Percentiles rank a stretch among this genome's conserved stretches.
phyloP scores from a whole-genome alignment of 2,797 vertebrate genomes.

The Gephyroberyx darwinii region DNA sequence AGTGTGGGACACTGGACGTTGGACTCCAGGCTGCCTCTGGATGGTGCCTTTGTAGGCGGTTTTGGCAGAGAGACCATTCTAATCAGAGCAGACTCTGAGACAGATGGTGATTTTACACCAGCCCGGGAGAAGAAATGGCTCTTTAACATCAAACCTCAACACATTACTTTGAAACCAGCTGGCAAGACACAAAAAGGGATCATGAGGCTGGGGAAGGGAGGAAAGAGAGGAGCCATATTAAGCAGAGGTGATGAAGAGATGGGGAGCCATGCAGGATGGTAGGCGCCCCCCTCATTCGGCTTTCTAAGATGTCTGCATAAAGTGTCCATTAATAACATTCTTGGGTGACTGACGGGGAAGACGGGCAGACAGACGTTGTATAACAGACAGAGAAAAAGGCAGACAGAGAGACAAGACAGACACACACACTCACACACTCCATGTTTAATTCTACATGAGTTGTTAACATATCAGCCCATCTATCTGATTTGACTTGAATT shows the following conservation, averaged over 20 bases:
- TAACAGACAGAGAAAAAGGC: neutral
- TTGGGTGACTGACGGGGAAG: slow-evolving; percentile 21
- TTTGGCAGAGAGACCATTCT: slow-evolving; percentile 47
- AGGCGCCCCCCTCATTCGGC: slow-evolving; percentile 12
- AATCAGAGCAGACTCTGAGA: slow-evolving; percentile 62
- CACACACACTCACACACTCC: neutral
- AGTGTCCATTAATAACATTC: slow-evolving; percentile 44
- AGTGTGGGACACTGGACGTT: slow-evolving; percentile 7
- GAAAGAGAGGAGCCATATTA: slow-evolving; percentile 33
- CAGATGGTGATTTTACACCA: slow-evolving; percentile 71
- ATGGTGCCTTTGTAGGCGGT: slow-evolving; percentile 18
- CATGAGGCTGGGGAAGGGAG: slow-evolving; percentile 36
- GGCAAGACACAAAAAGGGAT: slow-evolving; percentile 62
- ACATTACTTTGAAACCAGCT: slow-evolving; percentile 71
- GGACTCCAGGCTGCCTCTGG: neutral
- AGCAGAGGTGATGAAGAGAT: slow-evolving; percentile 41
- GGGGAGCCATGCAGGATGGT: slow-evolving; percentile 34
- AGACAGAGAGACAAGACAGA: neutral
- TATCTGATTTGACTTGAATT: slow-evolving; percentile 20
- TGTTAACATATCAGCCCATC: slow-evolving; percentile 6
- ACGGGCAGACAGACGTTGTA: neutral
- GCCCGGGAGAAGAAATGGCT: slow-evolving; percentile 60
- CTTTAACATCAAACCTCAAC: slow-evolving; percentile 72
- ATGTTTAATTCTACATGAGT: neutral
- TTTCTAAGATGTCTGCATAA: slow-evolving; percentile 38